Base-by-base conservation (phyloP, 1,140 invertebrate genomes). In the Ceratoteleas bidentatus region DNA sequence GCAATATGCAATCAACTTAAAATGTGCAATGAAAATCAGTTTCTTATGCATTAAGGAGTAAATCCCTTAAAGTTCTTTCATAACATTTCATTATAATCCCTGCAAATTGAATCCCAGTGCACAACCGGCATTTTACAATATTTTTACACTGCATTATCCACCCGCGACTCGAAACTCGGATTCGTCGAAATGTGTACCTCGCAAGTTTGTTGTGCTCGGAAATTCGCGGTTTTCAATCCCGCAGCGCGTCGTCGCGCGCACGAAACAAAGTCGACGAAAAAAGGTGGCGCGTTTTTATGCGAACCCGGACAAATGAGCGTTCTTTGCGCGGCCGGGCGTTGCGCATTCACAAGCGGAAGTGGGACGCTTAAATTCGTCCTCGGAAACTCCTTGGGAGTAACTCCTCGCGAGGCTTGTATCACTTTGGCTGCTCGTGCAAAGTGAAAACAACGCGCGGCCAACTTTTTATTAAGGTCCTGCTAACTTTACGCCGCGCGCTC, bases 181-280 rank as follows among this genome's bases (percentile, higher is more conserved):
- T 49, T 24, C n/a, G 45, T 52, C 69, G 15, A 78, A 78, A 83
- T 83, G 79, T 79, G 76, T 79, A 79, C 62, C 49, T 40, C 33
- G 70, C 57, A 49, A 79, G 66, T 76, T 79, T 57, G 40, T 40
- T 69, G 68, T 47, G 45, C 14, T 32, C 52, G 6, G 66, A 57
- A 74, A 70, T 72, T 78, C 75, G 81, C 54, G 81, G 73, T 84
- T 87, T 88, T 88, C 85, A 87, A 89, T 87, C 84, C 84, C 85
- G 72, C 56, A 47, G 6, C 33, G 10, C 36, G 10, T 11, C 36
- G 36, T 40, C 36, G 36, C 66, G 74, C 65, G 73, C 81, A 82
- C 81, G 85, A 88, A 88, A 88, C 87, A 88, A 88, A 72, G 82
- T 84, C 74, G 38, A 40, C 10, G 10, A 61, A 52, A 36, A 52